Evolutionary conservation across 2,888 invertebrate genomes (phyloP).

Genomic region (Hydraecia micacea): DNA sequence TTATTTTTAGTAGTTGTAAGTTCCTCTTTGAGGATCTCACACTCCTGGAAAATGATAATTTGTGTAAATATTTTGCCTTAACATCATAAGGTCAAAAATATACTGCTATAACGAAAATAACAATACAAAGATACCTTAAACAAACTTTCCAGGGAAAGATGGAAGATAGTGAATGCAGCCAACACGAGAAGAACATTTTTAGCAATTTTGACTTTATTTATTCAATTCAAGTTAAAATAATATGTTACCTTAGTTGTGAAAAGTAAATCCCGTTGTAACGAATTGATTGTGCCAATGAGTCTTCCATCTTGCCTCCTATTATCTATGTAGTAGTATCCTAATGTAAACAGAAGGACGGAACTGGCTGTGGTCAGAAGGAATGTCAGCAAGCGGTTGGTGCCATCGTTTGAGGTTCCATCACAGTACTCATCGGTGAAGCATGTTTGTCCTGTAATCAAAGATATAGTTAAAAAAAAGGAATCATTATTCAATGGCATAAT

Average conservation of each 20-base stretch:
- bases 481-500: background rate
- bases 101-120: background rate
- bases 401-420: slow-evolving; percentile 80
- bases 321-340: slow-evolving; percentile 95
- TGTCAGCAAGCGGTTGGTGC: slow-evolving; percentile 87
- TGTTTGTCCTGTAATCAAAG: slow-evolving; percentile 76
- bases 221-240: background rate
- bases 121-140: background rate
- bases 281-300: slow-evolving; percentile 92
- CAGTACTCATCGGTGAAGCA: slow-evolving; percentile 85
- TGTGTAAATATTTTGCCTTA: background rate
- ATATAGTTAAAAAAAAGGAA: background rate
- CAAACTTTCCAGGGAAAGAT: background rate
- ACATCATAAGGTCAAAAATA: background rate
- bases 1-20: slow-evolving; percentile 90
- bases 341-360: slow-evolving; percentile 93
- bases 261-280: slow-evolving; percentile 86
- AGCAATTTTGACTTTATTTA: too few relatives aligned
- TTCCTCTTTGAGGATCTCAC: slow-evolving; percentile 92
- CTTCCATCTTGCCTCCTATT: slow-evolving; percentile 93
- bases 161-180: too few relatives aligned
- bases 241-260: slow-evolving; percentile 88
- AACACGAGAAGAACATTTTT: background rate
- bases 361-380: slow-evolving; percentile 92
- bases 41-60: slow-evolving; percentile 88